Conservation (phyloP, 2,797 vertebrate genomes). For the Myotis vivesi region DNA sequence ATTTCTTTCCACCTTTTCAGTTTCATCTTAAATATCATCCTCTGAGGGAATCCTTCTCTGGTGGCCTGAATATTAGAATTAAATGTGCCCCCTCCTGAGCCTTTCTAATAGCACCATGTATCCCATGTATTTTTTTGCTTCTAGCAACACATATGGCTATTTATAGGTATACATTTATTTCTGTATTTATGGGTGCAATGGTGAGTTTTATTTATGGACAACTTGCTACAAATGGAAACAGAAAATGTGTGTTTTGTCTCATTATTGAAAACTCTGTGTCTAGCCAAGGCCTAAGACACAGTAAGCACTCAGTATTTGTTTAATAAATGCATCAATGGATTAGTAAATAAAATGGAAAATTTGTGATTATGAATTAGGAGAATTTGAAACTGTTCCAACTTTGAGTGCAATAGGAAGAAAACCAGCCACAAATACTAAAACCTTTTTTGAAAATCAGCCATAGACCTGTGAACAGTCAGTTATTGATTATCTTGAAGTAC, state of each 20-base stretch:
- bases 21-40: background rate
- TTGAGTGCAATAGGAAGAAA: background rate
- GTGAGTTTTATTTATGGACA: background rate
- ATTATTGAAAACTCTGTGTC: background rate
- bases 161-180: background rate
- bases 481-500: background rate
- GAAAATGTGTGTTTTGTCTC: background rate
- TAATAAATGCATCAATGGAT: background rate
- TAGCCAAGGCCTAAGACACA: background rate
- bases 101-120: background rate
- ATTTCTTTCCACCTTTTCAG: background rate
- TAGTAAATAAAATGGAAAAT: background rate
- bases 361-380: background rate
- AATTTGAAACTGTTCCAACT: background rate
- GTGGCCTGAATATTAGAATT: background rate
- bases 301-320: background rate
- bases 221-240: background rate
- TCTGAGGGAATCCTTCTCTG: background rate
- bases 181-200: background rate
- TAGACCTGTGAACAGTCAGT: background rate
- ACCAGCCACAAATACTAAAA: background rate
- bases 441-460: background rate
- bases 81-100: background rate
- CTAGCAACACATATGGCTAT: background rate
- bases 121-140: background rate